Conservation (phyloP, 2,797 vertebrate species). For the Zonotrichia albicollis region DNA sequence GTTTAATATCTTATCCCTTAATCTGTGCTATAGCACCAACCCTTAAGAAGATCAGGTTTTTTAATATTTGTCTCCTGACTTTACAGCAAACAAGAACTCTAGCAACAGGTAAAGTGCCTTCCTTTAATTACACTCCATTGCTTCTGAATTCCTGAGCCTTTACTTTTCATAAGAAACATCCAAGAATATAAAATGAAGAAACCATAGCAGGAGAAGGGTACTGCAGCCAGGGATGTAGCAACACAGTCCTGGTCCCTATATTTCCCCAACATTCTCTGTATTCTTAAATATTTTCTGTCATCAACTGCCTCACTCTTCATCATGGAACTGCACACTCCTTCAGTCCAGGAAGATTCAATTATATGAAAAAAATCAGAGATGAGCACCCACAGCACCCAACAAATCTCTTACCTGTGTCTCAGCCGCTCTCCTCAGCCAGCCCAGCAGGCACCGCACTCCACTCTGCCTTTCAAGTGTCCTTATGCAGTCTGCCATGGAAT, state of each 20-base stretch:
- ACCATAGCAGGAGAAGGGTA: background rate
- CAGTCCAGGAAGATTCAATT: background rate
- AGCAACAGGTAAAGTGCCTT: slow-evolving; percentile 32
- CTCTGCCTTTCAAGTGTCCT: slow-evolving; percentile 10
- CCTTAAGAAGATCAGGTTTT: slow-evolving; percentile 26
- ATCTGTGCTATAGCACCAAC: slow-evolving; percentile 18
- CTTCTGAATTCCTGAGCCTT: background rate
- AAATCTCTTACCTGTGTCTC: background rate
- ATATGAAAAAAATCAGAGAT: background rate
- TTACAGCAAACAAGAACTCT: background rate
- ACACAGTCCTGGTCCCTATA: background rate
- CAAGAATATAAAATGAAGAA: background rate
- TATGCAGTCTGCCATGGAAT: background rate
- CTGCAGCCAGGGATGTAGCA: background rate
- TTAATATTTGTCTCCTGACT: background rate
- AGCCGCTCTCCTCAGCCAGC: background rate
- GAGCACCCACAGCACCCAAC: background rate
- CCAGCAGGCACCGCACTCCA: accelerated
- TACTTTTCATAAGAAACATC: background rate
- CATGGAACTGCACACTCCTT: background rate
- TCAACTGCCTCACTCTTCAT: background rate
- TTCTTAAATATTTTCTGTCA: background rate
- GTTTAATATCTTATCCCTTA: slow-evolving; percentile 56
- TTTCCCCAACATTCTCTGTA: background rate
- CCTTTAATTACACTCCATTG: background rate